These are phyloP conservation scores for Lymantria monacha DNA, from an alignment of 2,888 invertebrate genomes.

Conservation along the genomic window DNA sequence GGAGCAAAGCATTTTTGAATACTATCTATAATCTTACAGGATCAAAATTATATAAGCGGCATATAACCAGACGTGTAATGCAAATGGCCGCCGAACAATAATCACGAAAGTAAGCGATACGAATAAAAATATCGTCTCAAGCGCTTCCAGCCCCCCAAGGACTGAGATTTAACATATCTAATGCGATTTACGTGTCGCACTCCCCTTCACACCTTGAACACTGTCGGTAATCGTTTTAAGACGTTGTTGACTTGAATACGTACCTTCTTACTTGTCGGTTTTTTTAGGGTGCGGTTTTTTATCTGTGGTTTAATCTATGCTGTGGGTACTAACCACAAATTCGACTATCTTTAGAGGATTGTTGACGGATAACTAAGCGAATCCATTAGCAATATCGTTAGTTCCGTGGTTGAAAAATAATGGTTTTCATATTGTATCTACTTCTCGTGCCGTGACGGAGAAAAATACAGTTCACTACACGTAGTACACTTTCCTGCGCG, in stretches of 20 bases:
- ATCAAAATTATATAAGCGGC: constrained; percentile 34
- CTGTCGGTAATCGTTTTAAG: constrained; percentile 76
- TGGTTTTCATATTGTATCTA: too few relatives aligned
- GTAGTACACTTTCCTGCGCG: too few relatives aligned
- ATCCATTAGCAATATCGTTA: too few relatives aligned
- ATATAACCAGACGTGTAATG: constrained; percentile 49
- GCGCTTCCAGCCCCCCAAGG: constrained; percentile 53
- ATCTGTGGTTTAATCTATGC: constrained; percentile 28
- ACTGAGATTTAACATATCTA: constrained; percentile 78
- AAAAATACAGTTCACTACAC: too few relatives aligned
- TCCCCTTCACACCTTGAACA: constrained; percentile 59
- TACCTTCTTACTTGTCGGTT: constrained; percentile 42
- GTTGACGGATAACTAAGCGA: too few relatives aligned
- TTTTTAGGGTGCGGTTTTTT: constrained; percentile 41
- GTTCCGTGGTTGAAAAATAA: too few relatives aligned
- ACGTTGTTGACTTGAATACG: constrained; percentile 61
- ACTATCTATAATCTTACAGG: constrained; percentile 9
- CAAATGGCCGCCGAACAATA: constrained; percentile 77
- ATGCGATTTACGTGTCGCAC: constrained; percentile 78
- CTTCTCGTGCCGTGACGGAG: too few relatives aligned
- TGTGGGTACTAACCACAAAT: constrained; percentile 5
- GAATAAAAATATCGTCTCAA: constrained; percentile 75
- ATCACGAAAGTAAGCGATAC: constrained; percentile 80
- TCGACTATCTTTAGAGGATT: neutral
- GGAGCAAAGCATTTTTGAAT: too few relatives aligned